Base-by-base conservation (phyloP, 2,797 vertebrate species). In the Falco naumanni region DNA sequence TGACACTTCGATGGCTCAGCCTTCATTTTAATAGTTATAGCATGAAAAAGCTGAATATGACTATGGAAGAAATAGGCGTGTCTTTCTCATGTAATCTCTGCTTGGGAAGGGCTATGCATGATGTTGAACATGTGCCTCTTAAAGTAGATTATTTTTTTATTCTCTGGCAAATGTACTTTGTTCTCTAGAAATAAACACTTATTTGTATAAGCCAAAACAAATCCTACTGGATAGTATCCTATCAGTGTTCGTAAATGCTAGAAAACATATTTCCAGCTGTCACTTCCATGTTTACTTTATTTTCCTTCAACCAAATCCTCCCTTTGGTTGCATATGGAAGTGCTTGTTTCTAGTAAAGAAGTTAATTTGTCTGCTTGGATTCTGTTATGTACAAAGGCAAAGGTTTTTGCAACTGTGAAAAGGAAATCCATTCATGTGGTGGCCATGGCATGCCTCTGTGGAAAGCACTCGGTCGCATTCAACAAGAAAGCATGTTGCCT, bases 91-190 rank as follows among this genome's bases (percentile, higher is more conserved):
- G 77, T 63, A 75, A 24, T 66, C 34, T 39, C 61, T 56, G 48
- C 63, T 88, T 76, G 45, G 21, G 53, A 94, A 96, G 80, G 83
- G 13, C 8, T 60, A 68, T 93, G 48, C 33, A 64, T 89, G 26
- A 87, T 95, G 34, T 85, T 93, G 96, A 95, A 91, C 77, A 70
- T 95, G 89, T 96, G 66, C 63, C 74, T 82, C 54, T 95, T 90
- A 69, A 54, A 94, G 85, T 57, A 65, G 53, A 37, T 43, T 43
- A 16, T 75, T 64, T 89, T 96, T 95, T 61, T 63, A 65, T 96
- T 95, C 69, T 93, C 75, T 84, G 63, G 56, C 33, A 95, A 93
- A 79, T 87, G 34, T 84, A 20, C 53, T 75, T 78, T 87, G 71
- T 95, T 56, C 41, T 79, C 39, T 75, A 60, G 80, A 90, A 94